phyloP scores from a whole-genome alignment of 2,888 invertebrate genomes.

The Amphiduros pacificus region DNA sequence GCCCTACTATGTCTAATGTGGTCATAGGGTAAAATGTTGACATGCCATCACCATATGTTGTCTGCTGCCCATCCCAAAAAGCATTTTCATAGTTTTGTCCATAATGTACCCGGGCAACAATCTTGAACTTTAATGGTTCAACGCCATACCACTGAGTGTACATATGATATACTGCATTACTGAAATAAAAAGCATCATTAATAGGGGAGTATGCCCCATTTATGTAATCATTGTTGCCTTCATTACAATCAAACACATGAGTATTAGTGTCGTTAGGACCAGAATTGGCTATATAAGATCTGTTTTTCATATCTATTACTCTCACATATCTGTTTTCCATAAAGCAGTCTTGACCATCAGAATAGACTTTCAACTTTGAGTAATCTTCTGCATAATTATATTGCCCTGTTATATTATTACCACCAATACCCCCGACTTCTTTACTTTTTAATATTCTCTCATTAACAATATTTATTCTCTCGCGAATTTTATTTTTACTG shows the following conservation, averaged over 20 bases:
- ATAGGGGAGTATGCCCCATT: conserved; percentile 32
- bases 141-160: conserved; percentile 9
- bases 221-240: conserved; percentile 29
- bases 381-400: too few relatives aligned
- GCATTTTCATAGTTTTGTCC: conserved; percentile 6
- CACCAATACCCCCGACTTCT: too few relatives aligned
- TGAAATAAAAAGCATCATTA: conserved; percentile 9
- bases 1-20: conserved; percentile 34
- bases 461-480: too few relatives aligned
- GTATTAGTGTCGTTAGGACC: too few relatives aligned
- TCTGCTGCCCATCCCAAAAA: conserved; percentile 27
- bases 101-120: not conserved
- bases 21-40: conserved; percentile 32
- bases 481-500: too few relatives aligned
- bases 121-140: not conserved
- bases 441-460: too few relatives aligned
- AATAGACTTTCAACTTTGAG: too few relatives aligned
- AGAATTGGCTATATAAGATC: too few relatives aligned
- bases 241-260: conserved; percentile 28
- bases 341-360: too few relatives aligned
- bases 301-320: too few relatives aligned
- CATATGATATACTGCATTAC: conserved; percentile 8
- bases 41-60: conserved; percentile 37
- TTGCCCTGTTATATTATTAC: too few relatives aligned
- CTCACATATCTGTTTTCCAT: too few relatives aligned